Base-by-base conservation (phyloP, 2,797 vertebrate species). In the Sebastes ruberrimus region DNA sequence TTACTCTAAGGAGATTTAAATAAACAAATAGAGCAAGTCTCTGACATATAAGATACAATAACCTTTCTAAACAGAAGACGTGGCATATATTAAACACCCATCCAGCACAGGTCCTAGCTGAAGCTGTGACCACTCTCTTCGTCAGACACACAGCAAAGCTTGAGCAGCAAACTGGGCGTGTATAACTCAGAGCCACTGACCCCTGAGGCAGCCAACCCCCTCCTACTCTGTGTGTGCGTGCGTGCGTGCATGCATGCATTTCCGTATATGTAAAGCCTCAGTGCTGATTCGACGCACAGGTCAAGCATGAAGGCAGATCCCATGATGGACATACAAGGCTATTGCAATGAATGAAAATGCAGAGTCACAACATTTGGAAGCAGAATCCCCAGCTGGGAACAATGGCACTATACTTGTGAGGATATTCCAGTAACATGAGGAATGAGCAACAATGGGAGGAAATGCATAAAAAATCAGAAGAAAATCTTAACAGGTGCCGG, bases 111-210 rank as follows among this genome's bases (percentile, higher is more conserved):
- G 30, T 53, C 66, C 20, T 14, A 25, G 53, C 52, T 71, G 35
- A 72, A 63, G 55, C 75, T 70, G 57, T 57, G 62, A 70, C 22
- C 55, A 20, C 66, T 72, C 52, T 60, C 25, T 55, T 74, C 49
- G 42, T 77, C 55, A 65, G 78, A 76, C 80, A 76, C 53, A 8
- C 7, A 52, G 73, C 18, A 38, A 60, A 76, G 76, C 80, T 62
- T 79, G 67, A 88, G 81, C 79, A 91, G 88, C 81, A 85, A 92
- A 90, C 87, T 85, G 46, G 72, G 70, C 72, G 20, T 81, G 79
- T 72, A 74, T 76, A 86, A 87, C 87, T 42, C 28, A 2, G 49
- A 86, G 68, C 79, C 77, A 61, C 80, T 79, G 78, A 88, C 72
- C 83, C 91, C 64, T 22, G 53, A 86, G 82, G 87, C 83, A 65